Evolutionary conservation across 2,113 vertebrate genomes (phyloP), one percentile per base, ranked within the genome.

Genomic region (Paedocypris sp.): DNA sequence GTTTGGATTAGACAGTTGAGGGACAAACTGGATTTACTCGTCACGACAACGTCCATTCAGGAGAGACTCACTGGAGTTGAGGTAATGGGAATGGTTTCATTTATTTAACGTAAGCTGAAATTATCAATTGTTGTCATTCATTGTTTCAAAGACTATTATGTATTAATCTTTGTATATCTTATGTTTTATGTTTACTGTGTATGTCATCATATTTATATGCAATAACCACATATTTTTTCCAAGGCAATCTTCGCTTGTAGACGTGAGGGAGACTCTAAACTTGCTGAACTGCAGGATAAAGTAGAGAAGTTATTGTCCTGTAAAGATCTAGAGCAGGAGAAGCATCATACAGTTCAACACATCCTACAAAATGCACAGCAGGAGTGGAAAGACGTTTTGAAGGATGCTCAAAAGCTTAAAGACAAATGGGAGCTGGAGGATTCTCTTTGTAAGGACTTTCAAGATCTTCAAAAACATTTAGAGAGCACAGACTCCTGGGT

Each of bases 241-340:
- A n/a, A 86, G 84, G 33, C 22, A 31, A 42, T 82, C 1, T 36
- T 82, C 26, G 67, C 38, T 38, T 62, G 33, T 23, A 76, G 59
- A 29, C 13, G 70, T 2, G 71, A 81, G 45, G 77, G 81, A 35
- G 81, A 82, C 48, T 48, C 50, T 4, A 76, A 60, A 29, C 59
- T 86, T 13, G 69, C 72, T 57, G 41, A 73, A 26, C 68, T 85
- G 26, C 68, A 35, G 66, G 67, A 23, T 5, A 69, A 12, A 22
- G 33, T 16, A 6, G 64, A 78, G 56, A 67, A 33, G 47, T 4
- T 80, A 18, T 63, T 58, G 31, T 2, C 5, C 6, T 39, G 53
- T 36, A 48, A 66, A 29, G 71, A 74, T 18, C 32, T 71, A 0
- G 65, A 72, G 3, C 74, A 74, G 4, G 18, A 41, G 31, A 71